Evolutionary conservation across 1,140 invertebrate species (phyloP).

Genomic region (Atta cephalotes): DNA sequence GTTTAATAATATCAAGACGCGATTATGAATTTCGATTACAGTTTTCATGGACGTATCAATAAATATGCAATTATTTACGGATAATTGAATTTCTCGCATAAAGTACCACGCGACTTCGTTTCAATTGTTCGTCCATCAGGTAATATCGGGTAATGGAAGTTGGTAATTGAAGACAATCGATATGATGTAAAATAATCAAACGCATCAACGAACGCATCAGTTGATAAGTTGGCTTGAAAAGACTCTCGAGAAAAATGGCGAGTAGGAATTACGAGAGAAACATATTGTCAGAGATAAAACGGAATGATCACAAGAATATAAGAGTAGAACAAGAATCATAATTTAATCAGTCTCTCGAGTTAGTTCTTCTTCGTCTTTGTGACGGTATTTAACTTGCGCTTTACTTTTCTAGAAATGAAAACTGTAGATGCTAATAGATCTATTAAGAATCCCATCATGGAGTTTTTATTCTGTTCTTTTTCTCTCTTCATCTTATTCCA

Average conservation of each 20-base stretch:
- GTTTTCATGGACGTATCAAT: slow-evolving; percentile 8
- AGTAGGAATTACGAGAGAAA: slow-evolving; percentile 24
- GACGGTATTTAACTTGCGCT: slow-evolving; percentile 44
- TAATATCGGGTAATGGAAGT: slow-evolving; percentile 24
- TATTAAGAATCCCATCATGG: slow-evolving; percentile 49
- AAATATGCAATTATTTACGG: slow-evolving; percentile 44
- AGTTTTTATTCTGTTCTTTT: slow-evolving; percentile 3
- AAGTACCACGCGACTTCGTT: slow-evolving; percentile 5
- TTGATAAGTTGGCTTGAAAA: slow-evolving; percentile 26
- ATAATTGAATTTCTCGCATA: slow-evolving; percentile 37
- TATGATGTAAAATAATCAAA: slow-evolving; percentile 39
- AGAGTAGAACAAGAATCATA: slow-evolving; percentile 47
- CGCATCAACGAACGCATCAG: background rate
- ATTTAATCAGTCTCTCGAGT: slow-evolving; percentile 54
- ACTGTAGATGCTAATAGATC: slow-evolving; percentile 52
- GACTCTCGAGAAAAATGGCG: background rate
- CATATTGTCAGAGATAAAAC: slow-evolving; percentile 29
- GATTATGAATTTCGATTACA: slow-evolving; percentile 37
- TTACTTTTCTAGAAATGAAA: slow-evolving; percentile 47
- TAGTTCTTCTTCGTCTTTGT: slow-evolving; percentile 32
- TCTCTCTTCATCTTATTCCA: slow-evolving; percentile 6
- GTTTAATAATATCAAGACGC: slow-evolving; percentile 7
- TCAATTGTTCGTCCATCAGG: slow-evolving; percentile 7
- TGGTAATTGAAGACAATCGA: slow-evolving; percentile 59
- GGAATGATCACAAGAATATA: slow-evolving; percentile 17